Conservation (phyloP, 2,888 invertebrate genomes). For the Ophion slaviceki region DNA sequence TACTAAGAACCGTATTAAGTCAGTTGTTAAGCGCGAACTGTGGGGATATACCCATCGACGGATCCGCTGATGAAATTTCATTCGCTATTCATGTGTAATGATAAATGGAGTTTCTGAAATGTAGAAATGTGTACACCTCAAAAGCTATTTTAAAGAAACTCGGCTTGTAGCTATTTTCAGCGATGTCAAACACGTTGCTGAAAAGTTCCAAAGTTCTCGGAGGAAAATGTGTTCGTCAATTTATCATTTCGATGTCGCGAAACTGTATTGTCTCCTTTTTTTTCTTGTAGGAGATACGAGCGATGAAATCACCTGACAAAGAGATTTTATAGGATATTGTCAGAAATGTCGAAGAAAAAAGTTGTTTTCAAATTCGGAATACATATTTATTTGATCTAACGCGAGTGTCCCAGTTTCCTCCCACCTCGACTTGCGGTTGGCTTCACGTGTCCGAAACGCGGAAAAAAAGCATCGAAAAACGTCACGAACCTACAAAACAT, state of each 20-base stretch:
- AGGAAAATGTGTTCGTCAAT: conserved; percentile 2
- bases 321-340: conserved; percentile 1
- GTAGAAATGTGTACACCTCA: conserved; percentile 23
- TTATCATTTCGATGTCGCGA: not conserved
- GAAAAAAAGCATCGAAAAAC: conserved; percentile 16
- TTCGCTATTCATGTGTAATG: not conserved
- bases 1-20: not conserved
- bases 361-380: conserved; percentile 6
- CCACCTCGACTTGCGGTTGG: conserved; percentile 7
- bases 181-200: not conserved
- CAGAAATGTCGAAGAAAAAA: conserved; percentile 10
- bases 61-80: not conserved
- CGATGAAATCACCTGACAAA: not conserved
- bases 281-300: not conserved
- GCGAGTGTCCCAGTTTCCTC: not conserved
- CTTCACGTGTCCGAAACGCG: not conserved
- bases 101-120: conserved; percentile 10
- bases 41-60: not conserved
- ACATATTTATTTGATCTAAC: not conserved
- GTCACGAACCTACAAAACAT: not conserved
- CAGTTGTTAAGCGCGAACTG: not conserved
- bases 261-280: not conserved
- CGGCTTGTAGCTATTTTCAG: not conserved
- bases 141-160: conserved; percentile 50
- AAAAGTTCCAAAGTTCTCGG: not conserved